These are phyloP conservation scores for Sapayoa aenigma DNA, from an alignment of 2,113 vertebrate species.

Conservation along the genomic window DNA sequence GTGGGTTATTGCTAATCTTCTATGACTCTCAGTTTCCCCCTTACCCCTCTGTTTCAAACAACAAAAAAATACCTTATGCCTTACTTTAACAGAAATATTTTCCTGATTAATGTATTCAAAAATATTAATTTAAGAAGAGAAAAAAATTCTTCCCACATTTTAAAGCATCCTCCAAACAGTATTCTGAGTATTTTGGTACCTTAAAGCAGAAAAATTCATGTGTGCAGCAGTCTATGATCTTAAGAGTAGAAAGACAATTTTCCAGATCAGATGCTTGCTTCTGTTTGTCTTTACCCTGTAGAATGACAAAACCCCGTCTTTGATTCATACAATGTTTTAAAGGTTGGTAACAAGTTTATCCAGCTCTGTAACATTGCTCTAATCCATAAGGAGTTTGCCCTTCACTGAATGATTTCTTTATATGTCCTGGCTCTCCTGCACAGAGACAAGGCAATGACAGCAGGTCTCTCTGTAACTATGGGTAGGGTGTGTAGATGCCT, in stretches of 20 bases:
- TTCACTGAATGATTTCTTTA: not conserved
- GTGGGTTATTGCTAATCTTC: not conserved
- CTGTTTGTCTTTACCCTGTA: constrained; percentile 83
- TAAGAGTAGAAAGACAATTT: constrained; percentile 75
- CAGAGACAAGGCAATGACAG: not conserved
- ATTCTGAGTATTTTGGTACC: constrained; percentile 64
- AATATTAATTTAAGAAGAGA: not conserved
- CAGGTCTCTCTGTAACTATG: not conserved
- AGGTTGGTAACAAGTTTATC: not conserved
- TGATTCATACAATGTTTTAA: not conserved
- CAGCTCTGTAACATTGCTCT: not conserved
- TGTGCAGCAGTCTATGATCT: constrained; percentile 74
- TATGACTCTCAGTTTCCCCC: not conserved
- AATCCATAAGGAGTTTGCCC: not conserved
- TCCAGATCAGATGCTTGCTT: constrained; percentile 79
- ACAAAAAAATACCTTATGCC: not conserved
- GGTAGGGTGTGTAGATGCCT: not conserved
- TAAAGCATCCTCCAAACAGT: not conserved
- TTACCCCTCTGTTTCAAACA: not conserved
- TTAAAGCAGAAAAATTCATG: constrained; percentile 80
- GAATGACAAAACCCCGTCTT: not conserved
- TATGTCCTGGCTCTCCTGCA: not conserved
- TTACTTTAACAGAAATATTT: not conserved
- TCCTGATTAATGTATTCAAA: not conserved
- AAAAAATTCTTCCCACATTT: not conserved